Evolutionary conservation across 2,113 vertebrate species (phyloP).

Genomic region (Pleuronectes platessa): DNA sequence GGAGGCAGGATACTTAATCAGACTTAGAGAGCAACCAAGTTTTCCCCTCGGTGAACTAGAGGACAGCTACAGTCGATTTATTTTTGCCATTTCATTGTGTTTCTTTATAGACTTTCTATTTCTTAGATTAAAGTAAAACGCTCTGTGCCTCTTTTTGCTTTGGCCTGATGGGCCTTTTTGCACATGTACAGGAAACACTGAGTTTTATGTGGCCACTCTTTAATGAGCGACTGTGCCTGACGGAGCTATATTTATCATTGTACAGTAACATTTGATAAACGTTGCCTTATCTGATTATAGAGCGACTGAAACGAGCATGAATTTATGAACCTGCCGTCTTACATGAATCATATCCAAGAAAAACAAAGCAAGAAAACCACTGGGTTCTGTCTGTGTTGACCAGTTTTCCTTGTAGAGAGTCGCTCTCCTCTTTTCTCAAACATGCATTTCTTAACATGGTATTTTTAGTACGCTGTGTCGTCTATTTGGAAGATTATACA

Average conservation of each 20-base stretch:
- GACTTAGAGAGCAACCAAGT: slow-evolving; percentile 3
- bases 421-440: not conserved
- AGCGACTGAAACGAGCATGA: not conserved
- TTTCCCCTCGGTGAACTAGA: not conserved
- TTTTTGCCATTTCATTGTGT: not conserved
- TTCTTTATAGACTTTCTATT: not conserved
- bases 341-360: not conserved
- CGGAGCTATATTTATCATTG: not conserved
- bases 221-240: slow-evolving; percentile 1
- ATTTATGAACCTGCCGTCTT: not conserved
- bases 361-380: not conserved
- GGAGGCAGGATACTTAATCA: slow-evolving; percentile 29
- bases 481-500: slow-evolving; percentile 15
- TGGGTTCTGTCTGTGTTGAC: not conserved
- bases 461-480: not conserved
- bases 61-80: not conserved
- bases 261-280: not conserved
- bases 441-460: not conserved
- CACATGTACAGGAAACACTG: too few relatives aligned
- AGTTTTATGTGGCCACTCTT: slow-evolving; percentile 18
- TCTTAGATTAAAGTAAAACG: too few relatives aligned
- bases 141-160: too few relatives aligned
- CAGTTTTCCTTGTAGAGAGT: not conserved
- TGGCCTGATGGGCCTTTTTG: too few relatives aligned
- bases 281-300: not conserved